Percentiles rank a stretch among this genome's conserved stretches.
These are phyloP conservation scores for Drosophila tristis DNA, from an alignment of 1,140 invertebrate species.

Conservation along the genomic window DNA sequence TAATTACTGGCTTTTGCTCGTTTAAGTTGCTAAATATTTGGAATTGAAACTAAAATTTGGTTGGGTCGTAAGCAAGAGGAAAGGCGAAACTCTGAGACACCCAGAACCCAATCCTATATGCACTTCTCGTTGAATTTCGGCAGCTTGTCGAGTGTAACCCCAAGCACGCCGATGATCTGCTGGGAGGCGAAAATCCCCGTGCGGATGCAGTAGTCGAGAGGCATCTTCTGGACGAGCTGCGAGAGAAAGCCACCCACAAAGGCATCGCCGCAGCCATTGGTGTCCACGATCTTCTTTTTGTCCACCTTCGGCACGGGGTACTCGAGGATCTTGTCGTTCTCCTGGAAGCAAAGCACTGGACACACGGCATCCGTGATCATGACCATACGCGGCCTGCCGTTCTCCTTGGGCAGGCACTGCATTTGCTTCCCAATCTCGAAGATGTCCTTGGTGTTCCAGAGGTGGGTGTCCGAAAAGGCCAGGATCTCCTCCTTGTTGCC, in stretches of 20 bases:
- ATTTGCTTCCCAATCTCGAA: slow-evolving; percentile 54
- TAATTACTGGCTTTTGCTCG: no score
- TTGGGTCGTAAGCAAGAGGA: neutral
- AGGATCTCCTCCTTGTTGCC: slow-evolving; percentile 63
- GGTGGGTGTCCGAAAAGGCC: slow-evolving; percentile 27
- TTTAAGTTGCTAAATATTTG: no score
- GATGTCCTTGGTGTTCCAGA: slow-evolving; percentile 54
- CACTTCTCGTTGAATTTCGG: slow-evolving; percentile 57
- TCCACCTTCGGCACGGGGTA: slow-evolving; percentile 87
- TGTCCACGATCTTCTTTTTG: slow-evolving; percentile 93
- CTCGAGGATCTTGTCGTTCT: slow-evolving; percentile 52
- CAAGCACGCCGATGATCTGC: slow-evolving; percentile 42
- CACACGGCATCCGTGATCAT: slow-evolving; percentile 51
- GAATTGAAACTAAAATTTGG: no score
- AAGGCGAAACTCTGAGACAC: neutral
- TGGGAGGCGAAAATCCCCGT: slow-evolving; percentile 63
- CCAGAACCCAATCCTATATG: slow-evolving; percentile 23
- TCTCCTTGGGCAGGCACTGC: slow-evolving; percentile 47
- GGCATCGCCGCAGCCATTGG: slow-evolving; percentile 99
- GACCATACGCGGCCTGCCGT: slow-evolving; percentile 32
- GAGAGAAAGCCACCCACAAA: slow-evolving; percentile 98
- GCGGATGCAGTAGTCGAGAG: slow-evolving; percentile 77
- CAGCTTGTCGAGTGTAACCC: slow-evolving; percentile 51
- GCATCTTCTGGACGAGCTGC: slow-evolving; percentile 91
- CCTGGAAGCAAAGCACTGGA: slow-evolving; percentile 57